Conservation (phyloP, 2,113 vertebrate species). For the Nestor notabilis region DNA sequence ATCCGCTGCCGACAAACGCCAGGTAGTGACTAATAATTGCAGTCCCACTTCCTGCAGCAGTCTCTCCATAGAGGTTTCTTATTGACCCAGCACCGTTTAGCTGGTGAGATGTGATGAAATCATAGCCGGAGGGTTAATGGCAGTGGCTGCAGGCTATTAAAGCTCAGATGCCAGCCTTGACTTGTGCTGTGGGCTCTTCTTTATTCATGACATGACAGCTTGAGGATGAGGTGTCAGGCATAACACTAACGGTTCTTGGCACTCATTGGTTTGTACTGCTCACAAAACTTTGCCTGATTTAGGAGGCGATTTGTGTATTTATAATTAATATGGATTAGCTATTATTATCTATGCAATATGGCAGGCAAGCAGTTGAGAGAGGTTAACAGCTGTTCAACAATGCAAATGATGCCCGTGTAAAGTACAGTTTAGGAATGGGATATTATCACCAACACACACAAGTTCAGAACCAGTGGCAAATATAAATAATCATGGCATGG, state of each 20-base stretch:
- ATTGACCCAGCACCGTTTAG: conserved; percentile 30
- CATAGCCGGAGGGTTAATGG: conserved; percentile 41
- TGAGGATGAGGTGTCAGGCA: conserved; percentile 59
- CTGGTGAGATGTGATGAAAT: conserved; percentile 46
- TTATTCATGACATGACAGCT: conserved; percentile 42
- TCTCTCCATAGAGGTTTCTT: background rate
- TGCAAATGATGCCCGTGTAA: conserved; percentile 71
- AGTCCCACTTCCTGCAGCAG: background rate
- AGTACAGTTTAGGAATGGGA: conserved; percentile 63
- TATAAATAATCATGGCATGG: conserved; percentile 14
- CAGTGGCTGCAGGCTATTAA: conserved; percentile 62
- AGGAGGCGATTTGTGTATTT: conserved; percentile 71
- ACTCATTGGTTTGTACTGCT: conserved; percentile 48
- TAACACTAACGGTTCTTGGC: conserved; percentile 68
- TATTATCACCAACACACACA: conserved; percentile 50
- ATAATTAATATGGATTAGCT: conserved; percentile 80
- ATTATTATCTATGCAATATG: conserved; percentile 74
- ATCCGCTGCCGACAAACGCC: background rate
- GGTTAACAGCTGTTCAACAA: conserved; percentile 73
- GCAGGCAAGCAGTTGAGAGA: conserved; percentile 69
- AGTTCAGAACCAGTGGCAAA: conserved; percentile 31
- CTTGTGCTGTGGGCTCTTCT: conserved; percentile 16
- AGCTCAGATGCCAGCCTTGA: conserved; percentile 35
- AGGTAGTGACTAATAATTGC: background rate
- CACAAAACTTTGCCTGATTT: conserved; percentile 64